phyloP scores from a whole-genome alignment of 2,888 invertebrate genomes.

The Agrochola lychnidis region DNA sequence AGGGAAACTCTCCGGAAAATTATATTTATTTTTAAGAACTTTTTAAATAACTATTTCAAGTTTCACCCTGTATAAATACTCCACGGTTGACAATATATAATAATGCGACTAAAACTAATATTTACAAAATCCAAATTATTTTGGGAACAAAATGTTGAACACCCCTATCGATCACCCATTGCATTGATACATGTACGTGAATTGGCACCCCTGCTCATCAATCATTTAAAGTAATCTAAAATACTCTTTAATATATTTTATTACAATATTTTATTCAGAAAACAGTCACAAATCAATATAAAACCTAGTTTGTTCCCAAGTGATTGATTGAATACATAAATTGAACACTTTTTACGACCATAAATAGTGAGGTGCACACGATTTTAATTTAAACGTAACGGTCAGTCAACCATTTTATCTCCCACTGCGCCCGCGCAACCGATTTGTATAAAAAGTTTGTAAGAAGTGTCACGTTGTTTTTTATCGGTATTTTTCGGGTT shows the following conservation, averaged over 20 bases:
- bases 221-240: constrained; percentile 1
- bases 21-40: no score
- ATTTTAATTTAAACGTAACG: constrained; percentile 64
- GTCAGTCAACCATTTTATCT: constrained; percentile 41
- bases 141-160: neutral
- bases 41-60: no score
- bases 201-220: neutral
- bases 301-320: constrained; percentile 15
- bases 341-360: constrained; percentile 49
- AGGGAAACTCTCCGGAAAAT: no score
- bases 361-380: constrained; percentile 39
- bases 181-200: neutral
- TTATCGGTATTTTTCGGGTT: neutral
- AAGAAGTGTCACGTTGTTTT: constrained; percentile 8
- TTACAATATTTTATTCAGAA: neutral
- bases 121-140: neutral
- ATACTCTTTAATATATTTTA: neutral
- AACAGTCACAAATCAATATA: constrained; percentile 18
- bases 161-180: neutral
- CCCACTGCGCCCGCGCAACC: constrained; percentile 39
- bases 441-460: constrained; percentile 35
- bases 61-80: no score
- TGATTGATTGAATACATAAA: constrained; percentile 46
- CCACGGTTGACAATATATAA: no score
- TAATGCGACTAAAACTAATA: no score